These are phyloP conservation scores for Kuschelorhynchus macadamiae DNA, from an alignment of 2,888 invertebrate genomes.

Conservation along the genomic window DNA sequence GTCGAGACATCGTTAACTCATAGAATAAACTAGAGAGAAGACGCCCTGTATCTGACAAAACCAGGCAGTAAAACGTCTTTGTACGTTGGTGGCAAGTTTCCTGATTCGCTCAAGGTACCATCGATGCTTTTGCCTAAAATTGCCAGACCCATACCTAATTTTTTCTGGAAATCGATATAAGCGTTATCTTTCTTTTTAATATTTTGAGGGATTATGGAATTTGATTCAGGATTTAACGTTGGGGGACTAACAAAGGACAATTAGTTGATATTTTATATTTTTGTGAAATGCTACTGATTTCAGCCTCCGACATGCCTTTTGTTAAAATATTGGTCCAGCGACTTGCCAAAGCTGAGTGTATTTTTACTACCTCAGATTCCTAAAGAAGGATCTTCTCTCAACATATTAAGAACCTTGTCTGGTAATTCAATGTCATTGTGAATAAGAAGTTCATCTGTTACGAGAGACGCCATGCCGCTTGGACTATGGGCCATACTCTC, in stretches of 20 bases:
- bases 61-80: constrained; percentile 10
- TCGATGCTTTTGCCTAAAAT: background rate
- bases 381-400: too few relatives aligned
- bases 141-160: constrained; percentile 10
- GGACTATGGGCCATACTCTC: too few relatives aligned
- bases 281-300: background rate
- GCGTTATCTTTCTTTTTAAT: background rate
- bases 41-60: constrained; percentile 10
- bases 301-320: background rate
- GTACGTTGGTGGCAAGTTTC: background rate
- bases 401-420: constrained; percentile 20
- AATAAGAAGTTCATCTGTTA: too few relatives aligned
- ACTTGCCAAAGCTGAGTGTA: background rate
- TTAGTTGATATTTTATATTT: constrained; percentile 3
- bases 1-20: constrained; percentile 26
- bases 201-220: constrained; percentile 3
- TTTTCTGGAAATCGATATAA: background rate
- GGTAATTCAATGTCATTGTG: constrained; percentile 32
- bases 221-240: constrained; percentile 3
- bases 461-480: too few relatives aligned
- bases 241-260: constrained; percentile 10
- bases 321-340: constrained; percentile 4
- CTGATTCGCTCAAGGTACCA: background rate
- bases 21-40: constrained; percentile 17
- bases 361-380: background rate